Evolutionary conservation across 2,888 invertebrate species (phyloP), one percentile per base, ranked within the genome.

Genomic region (Polydrusus tereticollis): DNA sequence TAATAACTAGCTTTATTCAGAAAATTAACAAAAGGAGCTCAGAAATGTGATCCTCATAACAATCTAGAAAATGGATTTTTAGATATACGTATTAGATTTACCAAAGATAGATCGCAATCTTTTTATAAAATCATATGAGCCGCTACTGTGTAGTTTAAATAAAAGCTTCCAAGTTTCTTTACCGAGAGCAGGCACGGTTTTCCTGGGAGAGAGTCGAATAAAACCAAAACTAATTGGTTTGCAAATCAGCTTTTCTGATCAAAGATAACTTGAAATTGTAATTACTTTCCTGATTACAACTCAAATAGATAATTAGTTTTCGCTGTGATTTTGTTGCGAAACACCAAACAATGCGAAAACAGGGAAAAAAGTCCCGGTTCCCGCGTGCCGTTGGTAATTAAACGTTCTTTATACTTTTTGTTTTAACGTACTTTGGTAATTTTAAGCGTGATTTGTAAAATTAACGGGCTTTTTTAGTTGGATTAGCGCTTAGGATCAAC

Each of bases 221-320:
- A 73, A 79, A 77, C 71, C 73, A 62, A 77, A 79, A 65, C 76
- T 77, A 79, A 79, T 79, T 77, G 79, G 77, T 78, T 79, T 77
- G 76, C 77, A 77, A 77, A 79, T 79, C 73, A 77, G 76, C 76
- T 75, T 78, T 78, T 78, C 80, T 78, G 83, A 82, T 83, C 75
- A 73, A 77, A 78, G 83, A 83, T 82, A 81, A 84, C 82, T 82
- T 82, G 82, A 82, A 82, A 80, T 79, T 79, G 82, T 82, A 84
- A 84, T 83, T 83, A 83, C 82, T 83, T 83, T 82, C 82, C 77
- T 81, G 82, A 83, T 83, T 82, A 77, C 78, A 74, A 77, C 74
- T 78, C 78, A 79, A 80, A 79, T 75, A 78, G 78, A 81, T 81
- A 81, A 81, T 82, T 80, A 80, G 79, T 80, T 80, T 80, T 74